phyloP scores from a whole-genome alignment of 2,113 vertebrate species.

The Typhlomys cinereus region DNA sequence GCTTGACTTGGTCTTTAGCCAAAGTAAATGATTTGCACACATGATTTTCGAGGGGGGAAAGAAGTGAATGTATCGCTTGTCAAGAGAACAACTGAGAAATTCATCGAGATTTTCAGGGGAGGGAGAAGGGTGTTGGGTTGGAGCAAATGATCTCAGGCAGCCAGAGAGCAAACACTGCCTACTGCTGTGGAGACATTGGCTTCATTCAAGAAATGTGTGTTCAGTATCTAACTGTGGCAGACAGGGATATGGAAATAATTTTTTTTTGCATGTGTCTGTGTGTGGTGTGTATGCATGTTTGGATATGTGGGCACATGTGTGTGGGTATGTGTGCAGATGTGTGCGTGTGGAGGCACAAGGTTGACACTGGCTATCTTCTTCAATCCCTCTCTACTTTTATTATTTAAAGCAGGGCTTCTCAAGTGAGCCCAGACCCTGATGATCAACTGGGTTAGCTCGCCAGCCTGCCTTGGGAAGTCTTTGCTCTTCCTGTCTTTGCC shows the following conservation, averaged over 20 bases:
- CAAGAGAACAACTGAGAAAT: slow-evolving; percentile 38
- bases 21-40: slow-evolving; percentile 33
- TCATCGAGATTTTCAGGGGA: not conserved
- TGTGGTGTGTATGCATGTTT: too few relatives aligned
- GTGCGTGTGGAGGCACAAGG: too few relatives aligned
- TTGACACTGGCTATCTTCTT: too few relatives aligned
- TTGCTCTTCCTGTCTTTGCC: too few relatives aligned
- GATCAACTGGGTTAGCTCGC: too few relatives aligned
- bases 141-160: not conserved
- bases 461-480: too few relatives aligned
- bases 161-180: not conserved
- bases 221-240: not conserved
- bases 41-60: slow-evolving; percentile 40
- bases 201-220: not conserved
- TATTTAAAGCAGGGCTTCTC: too few relatives aligned
- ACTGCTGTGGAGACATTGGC: not conserved
- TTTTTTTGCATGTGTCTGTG: not conserved
- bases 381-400: too few relatives aligned
- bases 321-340: too few relatives aligned
- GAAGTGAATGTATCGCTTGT: slow-evolving; percentile 31
- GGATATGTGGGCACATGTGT: too few relatives aligned
- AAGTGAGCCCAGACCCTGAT: too few relatives aligned
- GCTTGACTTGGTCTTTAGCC: slow-evolving; percentile 44
- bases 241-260: not conserved
- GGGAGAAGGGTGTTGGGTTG: not conserved